These are phyloP conservation scores for Rhinogobius similis DNA, from an alignment of 2,113 vertebrate species.

Conservation along the genomic window DNA sequence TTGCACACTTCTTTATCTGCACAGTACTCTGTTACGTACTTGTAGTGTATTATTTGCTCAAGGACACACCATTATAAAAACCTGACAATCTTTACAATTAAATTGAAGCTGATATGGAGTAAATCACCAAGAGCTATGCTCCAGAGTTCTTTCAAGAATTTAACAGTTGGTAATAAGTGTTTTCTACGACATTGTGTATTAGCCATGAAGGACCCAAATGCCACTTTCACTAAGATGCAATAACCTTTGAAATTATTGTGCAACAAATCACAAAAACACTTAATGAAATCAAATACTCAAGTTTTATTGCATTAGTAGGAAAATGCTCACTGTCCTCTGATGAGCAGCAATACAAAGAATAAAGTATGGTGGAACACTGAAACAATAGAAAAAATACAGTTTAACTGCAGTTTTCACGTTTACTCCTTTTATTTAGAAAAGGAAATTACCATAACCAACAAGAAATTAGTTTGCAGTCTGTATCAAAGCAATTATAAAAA, in stretches of 20 bases:
- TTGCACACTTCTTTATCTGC: background rate
- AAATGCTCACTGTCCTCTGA: constrained; percentile 69
- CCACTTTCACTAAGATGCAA: background rate
- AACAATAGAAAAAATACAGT: constrained; percentile 40
- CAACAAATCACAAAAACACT: constrained; percentile 3
- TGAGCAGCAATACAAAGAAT: constrained; percentile 71
- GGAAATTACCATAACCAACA: constrained; percentile 47
- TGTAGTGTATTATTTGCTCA: background rate
- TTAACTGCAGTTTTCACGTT: constrained; percentile 14
- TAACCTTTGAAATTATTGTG: background rate
- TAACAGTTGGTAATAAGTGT: background rate
- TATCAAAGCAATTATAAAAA: constrained; percentile 84
- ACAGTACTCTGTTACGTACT: background rate
- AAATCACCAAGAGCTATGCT: background rate
- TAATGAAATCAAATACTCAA: constrained; percentile 63
- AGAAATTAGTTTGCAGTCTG: constrained; percentile 62
- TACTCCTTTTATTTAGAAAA: constrained; percentile 54
- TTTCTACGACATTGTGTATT: background rate
- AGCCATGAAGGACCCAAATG: background rate
- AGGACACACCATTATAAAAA: background rate
- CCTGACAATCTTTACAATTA: too few species aligned
- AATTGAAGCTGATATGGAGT: background rate
- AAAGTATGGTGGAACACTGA: constrained; percentile 57
- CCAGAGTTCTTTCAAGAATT: background rate
- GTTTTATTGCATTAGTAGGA: constrained; percentile 80